phyloP scores from a whole-genome alignment of 2,888 invertebrate species.

The Sycophila texana region DNA sequence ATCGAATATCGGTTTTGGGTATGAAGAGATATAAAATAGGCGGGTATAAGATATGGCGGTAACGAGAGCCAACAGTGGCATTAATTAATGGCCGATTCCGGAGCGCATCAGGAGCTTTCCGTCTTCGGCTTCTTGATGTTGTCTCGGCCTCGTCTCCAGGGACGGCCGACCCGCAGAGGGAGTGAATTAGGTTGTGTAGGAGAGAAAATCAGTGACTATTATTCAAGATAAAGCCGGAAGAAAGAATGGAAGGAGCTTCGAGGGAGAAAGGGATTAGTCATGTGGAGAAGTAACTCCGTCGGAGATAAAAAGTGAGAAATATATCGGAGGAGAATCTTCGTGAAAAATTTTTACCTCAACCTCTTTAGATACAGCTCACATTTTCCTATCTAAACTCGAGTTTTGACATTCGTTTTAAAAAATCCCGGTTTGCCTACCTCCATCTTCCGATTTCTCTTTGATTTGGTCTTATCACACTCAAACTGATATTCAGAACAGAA shows the following conservation, averaged over 20 bases:
- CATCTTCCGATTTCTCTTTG: too few relatives aligned
- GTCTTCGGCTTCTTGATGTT: slow-evolving; percentile 21
- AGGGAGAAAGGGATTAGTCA: neutral
- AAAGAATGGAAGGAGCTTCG: neutral
- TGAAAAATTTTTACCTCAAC: too few relatives aligned
- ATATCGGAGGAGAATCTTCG: too few relatives aligned
- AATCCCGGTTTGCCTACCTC: too few relatives aligned
- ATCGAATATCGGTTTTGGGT: too few relatives aligned
- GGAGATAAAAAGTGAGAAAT: neutral
- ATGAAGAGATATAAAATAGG: too few relatives aligned
- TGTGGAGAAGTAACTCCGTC: neutral
- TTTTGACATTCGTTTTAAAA: too few relatives aligned
- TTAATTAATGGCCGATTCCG: slow-evolving; percentile 31
- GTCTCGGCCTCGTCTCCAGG: slow-evolving; percentile 10
- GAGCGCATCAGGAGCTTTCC: slow-evolving; percentile 8
- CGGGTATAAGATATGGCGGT: neutral
- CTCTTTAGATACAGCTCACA: too few relatives aligned
- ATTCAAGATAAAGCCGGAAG: neutral
- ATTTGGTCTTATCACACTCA: too few relatives aligned
- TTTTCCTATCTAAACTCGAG: too few relatives aligned
- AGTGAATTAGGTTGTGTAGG: neutral
- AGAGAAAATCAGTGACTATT: slow-evolving; percentile 12
- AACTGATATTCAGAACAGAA: too few relatives aligned
- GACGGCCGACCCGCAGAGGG: neutral
- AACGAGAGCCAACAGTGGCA: neutral